Evolutionary conservation across 2,113 vertebrate genomes (phyloP), one percentile per base, ranked within the genome.

Genomic region (Lutjanus erythropterus): DNA sequence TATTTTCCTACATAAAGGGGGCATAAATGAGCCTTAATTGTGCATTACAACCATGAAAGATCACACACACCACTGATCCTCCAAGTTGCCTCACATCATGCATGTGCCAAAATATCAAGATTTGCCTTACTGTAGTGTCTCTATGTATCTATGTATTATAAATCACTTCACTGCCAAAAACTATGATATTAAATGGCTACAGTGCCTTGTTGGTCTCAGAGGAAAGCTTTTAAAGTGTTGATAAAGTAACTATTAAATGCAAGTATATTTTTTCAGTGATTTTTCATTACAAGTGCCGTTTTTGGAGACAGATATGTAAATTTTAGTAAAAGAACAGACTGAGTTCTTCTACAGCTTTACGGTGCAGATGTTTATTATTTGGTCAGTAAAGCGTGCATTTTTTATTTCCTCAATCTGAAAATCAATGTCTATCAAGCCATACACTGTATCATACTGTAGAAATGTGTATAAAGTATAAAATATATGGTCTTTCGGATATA

Each of bases 141-240:
- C 50, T 46, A 25, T 55, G 65, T 80, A 62, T 75, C 62, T 74
- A 52, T 81, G 60, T 87, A 77, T 81, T 50, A 67, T 66, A 81
- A 68, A 87, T 80, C 52, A 78, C 76, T 68, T 86, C 55, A 81
- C 80, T 90, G 87, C 88, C 78, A 87, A 91, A 86, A 90, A 82
- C 58, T 78, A 69, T 75, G 64, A 66, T 55, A 64, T 74, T 39
- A 80, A 89, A 89, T 66, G 74, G 82, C 81, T 74, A 58, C 81
- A 86, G 93, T 94, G 94, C 93, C 94, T 95, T 94, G 78, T 80
- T 58, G 46, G 71, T 91, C 89, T 89, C 88, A 89, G 88, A 89
- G 85, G 83, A 92, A 91, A 80, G 82, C 65, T 71, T 89, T 92
- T 52, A 49, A 80, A 71, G 77, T 83, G 42, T 75, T 62, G 61